A percentile compares a stretch with the other conserved stretches of the same genome.
Evolutionary conservation across 1,140 invertebrate genomes (phyloP).

Genomic region (Zaprionus ghesquierei): DNA sequence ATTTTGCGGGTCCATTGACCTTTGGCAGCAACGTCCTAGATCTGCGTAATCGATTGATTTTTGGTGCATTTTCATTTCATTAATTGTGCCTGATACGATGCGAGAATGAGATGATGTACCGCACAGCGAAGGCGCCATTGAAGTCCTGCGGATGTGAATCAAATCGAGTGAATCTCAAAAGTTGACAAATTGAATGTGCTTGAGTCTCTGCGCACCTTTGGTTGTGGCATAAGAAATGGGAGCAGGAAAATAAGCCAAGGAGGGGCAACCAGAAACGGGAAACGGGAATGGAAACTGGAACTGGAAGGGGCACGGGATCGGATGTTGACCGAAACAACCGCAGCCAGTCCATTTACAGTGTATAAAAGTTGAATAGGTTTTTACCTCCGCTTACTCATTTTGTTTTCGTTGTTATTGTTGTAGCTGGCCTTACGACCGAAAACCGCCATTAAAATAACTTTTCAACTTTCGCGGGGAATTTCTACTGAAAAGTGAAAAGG

Average conservation of each 20-base stretch:
- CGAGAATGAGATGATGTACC: not conserved
- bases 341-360: slow-evolving; percentile 36
- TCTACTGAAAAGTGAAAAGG: no score
- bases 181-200: slow-evolving; percentile 26
- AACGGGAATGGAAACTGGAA: not conserved
- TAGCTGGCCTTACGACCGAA: slow-evolving; percentile 28
- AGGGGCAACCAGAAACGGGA: not conserved
- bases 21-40: not conserved
- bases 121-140: not conserved
- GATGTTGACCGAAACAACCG: slow-evolving; percentile 21
- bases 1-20: not conserved
- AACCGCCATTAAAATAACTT: slow-evolving; percentile 68
- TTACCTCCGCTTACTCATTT: not conserved
- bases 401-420: slow-evolving; percentile 12
- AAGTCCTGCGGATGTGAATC: not conserved
- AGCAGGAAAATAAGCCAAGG: not conserved
- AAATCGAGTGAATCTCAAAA: slow-evolving; percentile 19
- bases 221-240: not conserved
- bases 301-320: not conserved
- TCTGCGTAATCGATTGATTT: not conserved
- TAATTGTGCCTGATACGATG: slow-evolving; percentile 18
- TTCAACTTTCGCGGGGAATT: slow-evolving; percentile 43
- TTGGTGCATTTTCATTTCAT: slow-evolving; percentile 11
- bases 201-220: not conserved
- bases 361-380: slow-evolving; percentile 30